Conservation (phyloP, 2,797 vertebrate genomes). For the Bradypus variegatus region DNA sequence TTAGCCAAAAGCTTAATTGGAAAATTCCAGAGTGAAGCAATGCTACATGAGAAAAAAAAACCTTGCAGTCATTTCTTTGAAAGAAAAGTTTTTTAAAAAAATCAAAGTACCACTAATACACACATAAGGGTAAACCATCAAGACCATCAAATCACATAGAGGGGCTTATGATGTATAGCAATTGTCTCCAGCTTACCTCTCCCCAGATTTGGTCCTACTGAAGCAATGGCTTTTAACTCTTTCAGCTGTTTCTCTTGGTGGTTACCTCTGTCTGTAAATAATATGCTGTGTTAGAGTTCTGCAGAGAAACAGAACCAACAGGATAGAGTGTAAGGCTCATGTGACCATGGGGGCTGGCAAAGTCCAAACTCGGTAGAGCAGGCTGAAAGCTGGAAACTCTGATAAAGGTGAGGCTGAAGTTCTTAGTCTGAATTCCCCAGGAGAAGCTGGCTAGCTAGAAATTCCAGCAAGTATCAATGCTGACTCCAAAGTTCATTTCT, state of each 20-base stretch:
- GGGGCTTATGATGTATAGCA: neutral
- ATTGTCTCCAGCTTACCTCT: neutral
- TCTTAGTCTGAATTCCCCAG: too few relatives aligned
- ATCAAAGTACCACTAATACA: neutral
- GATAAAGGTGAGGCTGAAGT: too few relatives aligned
- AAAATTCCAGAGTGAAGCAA: constrained; percentile 56
- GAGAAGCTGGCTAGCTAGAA: too few relatives aligned
- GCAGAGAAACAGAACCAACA: too few relatives aligned
- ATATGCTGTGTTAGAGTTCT: too few relatives aligned
- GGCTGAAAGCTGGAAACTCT: too few relatives aligned
- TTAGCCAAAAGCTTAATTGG: constrained; percentile 64
- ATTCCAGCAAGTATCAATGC: too few relatives aligned
- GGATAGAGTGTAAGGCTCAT: too few relatives aligned
- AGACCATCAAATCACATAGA: neutral
- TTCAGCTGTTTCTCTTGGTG: constrained; percentile 9
- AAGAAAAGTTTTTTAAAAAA: neutral
- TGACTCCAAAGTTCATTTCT: too few relatives aligned
- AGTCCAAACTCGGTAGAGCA: too few relatives aligned
- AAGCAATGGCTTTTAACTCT: neutral
- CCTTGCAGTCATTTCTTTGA: constrained; percentile 38
- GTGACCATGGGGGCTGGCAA: too few relatives aligned
- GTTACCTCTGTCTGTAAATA: neutral
- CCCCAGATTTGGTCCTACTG: neutral
- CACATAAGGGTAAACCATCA: neutral
- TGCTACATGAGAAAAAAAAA: constrained; percentile 7